phyloP scores from a whole-genome alignment of 2,888 invertebrate genomes.

The Gymnocheta viridis region DNA sequence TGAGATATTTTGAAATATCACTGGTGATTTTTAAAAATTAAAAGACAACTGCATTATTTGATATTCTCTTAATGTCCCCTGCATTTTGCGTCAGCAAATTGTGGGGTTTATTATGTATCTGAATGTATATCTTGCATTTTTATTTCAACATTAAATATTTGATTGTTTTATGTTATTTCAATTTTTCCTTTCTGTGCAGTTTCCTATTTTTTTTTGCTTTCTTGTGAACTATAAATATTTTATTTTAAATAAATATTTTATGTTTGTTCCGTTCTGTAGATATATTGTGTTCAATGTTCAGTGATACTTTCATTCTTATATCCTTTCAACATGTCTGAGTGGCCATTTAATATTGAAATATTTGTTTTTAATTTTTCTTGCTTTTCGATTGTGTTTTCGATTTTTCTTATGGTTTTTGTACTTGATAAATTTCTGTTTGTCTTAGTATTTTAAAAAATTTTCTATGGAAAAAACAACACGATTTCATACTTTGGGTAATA shows the following conservation, averaged over 20 bases:
- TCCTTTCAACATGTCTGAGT: slow-evolving; percentile 63
- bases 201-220: neutral
- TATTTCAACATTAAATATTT: slow-evolving; percentile 33
- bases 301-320: slow-evolving; percentile 36
- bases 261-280: slow-evolving; percentile 30
- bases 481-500: slow-evolving; percentile 50
- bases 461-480: neutral
- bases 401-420: neutral
- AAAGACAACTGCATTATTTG: slow-evolving; percentile 14
- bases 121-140: neutral
- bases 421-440: slow-evolving; percentile 42
- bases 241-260: slow-evolving; percentile 67
- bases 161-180: slow-evolving; percentile 8
- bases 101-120: neutral
- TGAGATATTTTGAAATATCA: neutral
- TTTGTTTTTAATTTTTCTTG: slow-evolving; percentile 65
- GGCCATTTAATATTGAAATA: slow-evolving; percentile 68
- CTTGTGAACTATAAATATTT: slow-evolving; percentile 54
- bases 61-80: slow-evolving; percentile 40
- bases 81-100: slow-evolving; percentile 66
- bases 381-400: neutral
- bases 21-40: neutral
- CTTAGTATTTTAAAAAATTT: slow-evolving; percentile 31
- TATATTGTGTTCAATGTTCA: slow-evolving; percentile 30
- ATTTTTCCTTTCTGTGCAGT: slow-evolving; percentile 22